These are phyloP conservation scores for Tetrao urogallus DNA, from an alignment of 2,113 vertebrate genomes.

Conservation along the genomic window DNA sequence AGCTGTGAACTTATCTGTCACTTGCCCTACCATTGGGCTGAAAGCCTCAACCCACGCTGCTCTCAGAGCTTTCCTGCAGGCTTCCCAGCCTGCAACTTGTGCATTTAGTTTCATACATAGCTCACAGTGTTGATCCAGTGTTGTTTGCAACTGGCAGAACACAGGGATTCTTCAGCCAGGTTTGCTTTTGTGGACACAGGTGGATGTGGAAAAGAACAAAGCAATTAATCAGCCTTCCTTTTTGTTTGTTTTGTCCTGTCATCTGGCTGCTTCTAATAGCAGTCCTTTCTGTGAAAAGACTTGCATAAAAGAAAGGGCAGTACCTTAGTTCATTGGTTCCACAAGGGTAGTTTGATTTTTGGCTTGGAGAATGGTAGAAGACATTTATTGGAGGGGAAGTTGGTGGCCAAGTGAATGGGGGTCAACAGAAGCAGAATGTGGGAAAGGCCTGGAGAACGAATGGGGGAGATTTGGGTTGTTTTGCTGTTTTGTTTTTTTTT, in stretches of 20 bases:
- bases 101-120: background rate
- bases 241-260: background rate
- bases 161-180: background rate
- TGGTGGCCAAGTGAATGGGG: background rate
- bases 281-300: background rate
- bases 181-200: background rate
- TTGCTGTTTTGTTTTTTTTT: background rate
- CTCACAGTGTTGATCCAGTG: background rate
- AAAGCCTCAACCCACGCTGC: rapidly evolving
- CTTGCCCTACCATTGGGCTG: background rate
- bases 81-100: background rate
- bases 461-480: background rate
- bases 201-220: background rate
- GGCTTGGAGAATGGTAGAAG: background rate
- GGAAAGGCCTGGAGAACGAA: background rate
- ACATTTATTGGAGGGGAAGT: background rate
- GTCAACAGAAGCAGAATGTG: background rate
- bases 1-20: rapidly evolving
- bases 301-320: background rate
- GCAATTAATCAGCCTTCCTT: background rate
- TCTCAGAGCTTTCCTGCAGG: background rate
- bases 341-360: background rate
- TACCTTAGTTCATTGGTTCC: background rate
- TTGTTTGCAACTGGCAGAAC: background rate
- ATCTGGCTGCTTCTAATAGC: background rate